phyloP scores from a whole-genome alignment of 2,113 vertebrate genomes.

The Neotoma lepida region DNA sequence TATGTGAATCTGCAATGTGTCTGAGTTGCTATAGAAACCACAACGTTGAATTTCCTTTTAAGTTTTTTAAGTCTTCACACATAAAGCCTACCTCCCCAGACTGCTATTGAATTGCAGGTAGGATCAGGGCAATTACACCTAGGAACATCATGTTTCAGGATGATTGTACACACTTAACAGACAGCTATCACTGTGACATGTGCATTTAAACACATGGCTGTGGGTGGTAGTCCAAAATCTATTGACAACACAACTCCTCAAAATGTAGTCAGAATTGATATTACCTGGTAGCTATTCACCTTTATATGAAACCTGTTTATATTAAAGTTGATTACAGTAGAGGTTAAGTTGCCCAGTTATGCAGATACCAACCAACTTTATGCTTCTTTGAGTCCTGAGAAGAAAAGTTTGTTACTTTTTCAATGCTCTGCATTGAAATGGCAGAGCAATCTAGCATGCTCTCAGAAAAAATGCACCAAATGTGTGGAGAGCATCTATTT shows the following conservation, averaged over 20 bases:
- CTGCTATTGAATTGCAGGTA: slow-evolving; percentile 1
- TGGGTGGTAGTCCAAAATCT: slow-evolving; percentile 17
- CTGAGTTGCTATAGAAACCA: slow-evolving; percentile 64
- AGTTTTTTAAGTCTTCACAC: slow-evolving; percentile 49
- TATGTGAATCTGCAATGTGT: slow-evolving; percentile 57
- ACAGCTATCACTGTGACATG: slow-evolving; percentile 3
- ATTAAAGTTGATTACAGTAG: neutral
- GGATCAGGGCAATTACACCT: slow-evolving; percentile 11
- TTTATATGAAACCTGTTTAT: neutral
- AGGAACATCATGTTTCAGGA: slow-evolving; percentile 3
- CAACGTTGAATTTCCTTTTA: slow-evolving; percentile 61
- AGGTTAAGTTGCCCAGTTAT: neutral
- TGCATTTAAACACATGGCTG: neutral
- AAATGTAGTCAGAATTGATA: neutral
- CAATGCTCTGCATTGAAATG: neutral
- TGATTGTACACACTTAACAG: neutral
- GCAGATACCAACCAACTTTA: neutral
- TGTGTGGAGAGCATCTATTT: neutral
- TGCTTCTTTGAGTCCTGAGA: neutral
- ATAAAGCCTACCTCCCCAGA: neutral
- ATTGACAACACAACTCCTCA: slow-evolving; percentile 1
- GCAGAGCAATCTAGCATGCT: neutral
- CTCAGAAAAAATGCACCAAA: neutral
- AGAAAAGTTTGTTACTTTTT: neutral
- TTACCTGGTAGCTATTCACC: neutral